Conservation (phyloP, 2,113 vertebrate genomes). For the Drymodes brunneopygia region DNA sequence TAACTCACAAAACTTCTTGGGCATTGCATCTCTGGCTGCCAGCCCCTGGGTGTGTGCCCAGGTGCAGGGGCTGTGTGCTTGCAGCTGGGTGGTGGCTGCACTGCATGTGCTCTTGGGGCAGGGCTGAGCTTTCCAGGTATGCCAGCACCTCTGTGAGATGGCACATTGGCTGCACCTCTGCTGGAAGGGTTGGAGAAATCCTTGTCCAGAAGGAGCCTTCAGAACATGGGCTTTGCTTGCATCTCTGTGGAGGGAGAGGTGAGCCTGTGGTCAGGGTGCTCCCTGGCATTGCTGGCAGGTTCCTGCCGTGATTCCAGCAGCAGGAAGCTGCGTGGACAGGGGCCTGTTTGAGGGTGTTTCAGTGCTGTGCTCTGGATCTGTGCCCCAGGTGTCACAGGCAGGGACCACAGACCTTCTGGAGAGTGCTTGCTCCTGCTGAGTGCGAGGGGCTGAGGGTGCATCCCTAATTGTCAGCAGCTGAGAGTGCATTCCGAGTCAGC, state of each 20-base stretch:
- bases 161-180: neutral
- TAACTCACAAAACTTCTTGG: neutral
- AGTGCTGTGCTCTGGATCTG: neutral
- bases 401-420: neutral
- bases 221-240: neutral
- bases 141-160: neutral
- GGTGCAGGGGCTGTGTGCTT: neutral
- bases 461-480: neutral
- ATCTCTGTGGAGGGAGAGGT: neutral
- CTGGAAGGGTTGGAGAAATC: neutral
- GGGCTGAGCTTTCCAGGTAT: neutral
- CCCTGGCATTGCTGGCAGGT: neutral
- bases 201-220: neutral
- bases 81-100: neutral
- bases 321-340: neutral
- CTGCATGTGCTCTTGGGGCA: neutral
- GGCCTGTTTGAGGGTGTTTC: neutral
- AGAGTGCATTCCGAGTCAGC: neutral
- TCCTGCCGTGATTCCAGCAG: neutral
- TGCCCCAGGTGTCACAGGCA: neutral
- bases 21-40: neutral
- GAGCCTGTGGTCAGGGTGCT: neutral
- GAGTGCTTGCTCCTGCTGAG: neutral
- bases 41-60: neutral
- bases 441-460: neutral